These are phyloP conservation scores for Burhinus bistriatus DNA, from an alignment of 2,113 vertebrate species.

Conservation along the genomic window DNA sequence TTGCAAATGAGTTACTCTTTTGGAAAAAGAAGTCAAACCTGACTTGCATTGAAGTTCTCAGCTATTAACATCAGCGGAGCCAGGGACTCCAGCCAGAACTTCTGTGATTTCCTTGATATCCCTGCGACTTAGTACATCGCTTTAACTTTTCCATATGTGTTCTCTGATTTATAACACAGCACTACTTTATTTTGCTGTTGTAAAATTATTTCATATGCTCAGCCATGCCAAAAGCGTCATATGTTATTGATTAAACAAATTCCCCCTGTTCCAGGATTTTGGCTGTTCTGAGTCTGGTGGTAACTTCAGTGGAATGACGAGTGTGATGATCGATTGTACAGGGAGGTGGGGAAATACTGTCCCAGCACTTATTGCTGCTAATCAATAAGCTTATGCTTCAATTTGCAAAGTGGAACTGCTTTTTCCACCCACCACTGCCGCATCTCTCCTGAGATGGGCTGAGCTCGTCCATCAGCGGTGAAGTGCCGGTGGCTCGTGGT, in stretches of 20 bases:
- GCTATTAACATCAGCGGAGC: neutral
- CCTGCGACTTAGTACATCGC: neutral
- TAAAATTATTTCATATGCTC: constrained; percentile 11
- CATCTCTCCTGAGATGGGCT: neutral
- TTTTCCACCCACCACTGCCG: neutral
- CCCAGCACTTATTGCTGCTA: neutral
- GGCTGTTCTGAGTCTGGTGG: neutral
- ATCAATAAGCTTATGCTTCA: constrained; percentile 3
- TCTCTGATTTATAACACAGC: constrained; percentile 47
- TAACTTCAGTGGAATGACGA: neutral
- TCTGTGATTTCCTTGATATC: constrained; percentile 60
- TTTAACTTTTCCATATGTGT: constrained; percentile 54
- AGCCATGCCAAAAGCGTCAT: constrained; percentile 29
- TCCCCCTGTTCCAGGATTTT: constrained; percentile 4
- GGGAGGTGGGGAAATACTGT: neutral
- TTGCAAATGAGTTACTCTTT: constrained; percentile 45
- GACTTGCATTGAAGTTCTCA: constrained; percentile 34
- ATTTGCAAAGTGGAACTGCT: neutral
- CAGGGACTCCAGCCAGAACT: constrained; percentile 46
- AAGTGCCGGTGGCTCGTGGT: neutral
- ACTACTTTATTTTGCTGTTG: constrained; percentile 11
- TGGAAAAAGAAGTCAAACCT: constrained; percentile 42
- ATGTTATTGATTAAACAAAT: constrained; percentile 61
- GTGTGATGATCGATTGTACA: neutral
- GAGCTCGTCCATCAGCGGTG: neutral